Conservation (phyloP, 2,888 invertebrate genomes). For the Caprella mutica region DNA sequence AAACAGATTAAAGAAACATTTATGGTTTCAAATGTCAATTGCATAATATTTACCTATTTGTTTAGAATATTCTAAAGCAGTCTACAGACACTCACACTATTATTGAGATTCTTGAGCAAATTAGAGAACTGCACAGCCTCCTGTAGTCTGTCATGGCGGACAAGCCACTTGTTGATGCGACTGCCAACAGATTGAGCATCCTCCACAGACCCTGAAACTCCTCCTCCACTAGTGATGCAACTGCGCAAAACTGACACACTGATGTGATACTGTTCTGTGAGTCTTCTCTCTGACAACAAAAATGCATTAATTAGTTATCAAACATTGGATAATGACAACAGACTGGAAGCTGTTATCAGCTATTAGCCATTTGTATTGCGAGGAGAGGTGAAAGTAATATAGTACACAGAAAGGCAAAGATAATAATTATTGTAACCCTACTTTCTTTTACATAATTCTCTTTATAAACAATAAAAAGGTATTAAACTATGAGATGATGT, state of each 20-base stretch:
- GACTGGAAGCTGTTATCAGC: too few species aligned
- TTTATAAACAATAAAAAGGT: too few species aligned
- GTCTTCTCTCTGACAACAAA: conserved; percentile 10
- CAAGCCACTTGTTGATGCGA: conserved; percentile 27
- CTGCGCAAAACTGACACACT: conserved; percentile 20
- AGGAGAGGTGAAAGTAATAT: too few species aligned
- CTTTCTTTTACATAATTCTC: too few species aligned
- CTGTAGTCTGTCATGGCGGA: conserved; percentile 23
- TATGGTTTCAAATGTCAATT: too few species aligned
- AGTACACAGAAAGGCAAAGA: too few species aligned
- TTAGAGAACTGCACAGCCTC: conserved; percentile 24
- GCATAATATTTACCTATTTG: not conserved
- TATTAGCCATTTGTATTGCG: too few species aligned
- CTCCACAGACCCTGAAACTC: not conserved
- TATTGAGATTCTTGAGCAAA: conserved; percentile 21
- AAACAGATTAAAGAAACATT: too few species aligned
- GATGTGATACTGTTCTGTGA: conserved; percentile 20
- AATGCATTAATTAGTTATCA: not conserved
- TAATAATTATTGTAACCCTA: too few species aligned
- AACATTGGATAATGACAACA: not conserved
- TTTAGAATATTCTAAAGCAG: not conserved
- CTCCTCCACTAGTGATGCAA: not conserved
- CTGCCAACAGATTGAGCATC: conserved; percentile 24
- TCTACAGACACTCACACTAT: conserved; percentile 35
- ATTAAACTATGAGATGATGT: too few species aligned